Evolutionary conservation across 1,140 invertebrate genomes (phyloP).

Genomic region (Heterodera schachtii): DNA sequence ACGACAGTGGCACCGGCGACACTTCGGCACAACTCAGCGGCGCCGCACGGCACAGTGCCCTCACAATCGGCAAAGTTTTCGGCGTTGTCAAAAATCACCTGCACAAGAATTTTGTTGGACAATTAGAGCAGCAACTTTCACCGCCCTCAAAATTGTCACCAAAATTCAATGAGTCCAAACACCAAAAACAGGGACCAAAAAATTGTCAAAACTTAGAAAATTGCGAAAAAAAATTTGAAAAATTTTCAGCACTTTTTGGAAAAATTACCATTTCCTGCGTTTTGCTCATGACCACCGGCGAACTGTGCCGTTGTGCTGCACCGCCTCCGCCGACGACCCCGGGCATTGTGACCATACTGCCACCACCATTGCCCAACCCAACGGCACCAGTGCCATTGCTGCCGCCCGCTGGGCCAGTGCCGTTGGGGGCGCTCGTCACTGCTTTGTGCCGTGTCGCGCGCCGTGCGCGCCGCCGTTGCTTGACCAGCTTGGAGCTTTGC

Average conservation of each 20-base stretch:
- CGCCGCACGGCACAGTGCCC: slow-evolving; percentile 24
- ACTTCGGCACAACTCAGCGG: slow-evolving; percentile 9
- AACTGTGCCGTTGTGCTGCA: slow-evolving; percentile 29
- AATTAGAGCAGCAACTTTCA: neutral
- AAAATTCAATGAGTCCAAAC: too few species aligned
- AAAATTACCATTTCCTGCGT: slow-evolving; percentile 52
- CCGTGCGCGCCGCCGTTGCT: slow-evolving; percentile 19
- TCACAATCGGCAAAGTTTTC: slow-evolving; percentile 49
- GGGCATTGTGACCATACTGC: neutral
- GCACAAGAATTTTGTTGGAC: neutral
- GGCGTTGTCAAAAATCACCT: slow-evolving; percentile 42
- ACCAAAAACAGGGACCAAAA: too few species aligned
- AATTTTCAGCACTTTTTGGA: neutral
- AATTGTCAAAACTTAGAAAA: too few species aligned
- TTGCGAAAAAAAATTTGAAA: too few species aligned
- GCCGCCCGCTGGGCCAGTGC: slow-evolving; percentile 4
- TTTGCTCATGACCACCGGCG: slow-evolving; percentile 50
- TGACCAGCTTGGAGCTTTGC: slow-evolving; percentile 8
- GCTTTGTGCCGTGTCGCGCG: slow-evolving; percentile 9
- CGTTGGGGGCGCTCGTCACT: neutral
- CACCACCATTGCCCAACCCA: neutral
- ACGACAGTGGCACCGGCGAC: neutral
- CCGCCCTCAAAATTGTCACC: too few species aligned
- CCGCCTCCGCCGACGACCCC: neutral
- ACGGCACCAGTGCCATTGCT: neutral